Evolutionary conservation across 2,113 vertebrate species (phyloP).

Genomic region (Notiomystis cincta): DNA sequence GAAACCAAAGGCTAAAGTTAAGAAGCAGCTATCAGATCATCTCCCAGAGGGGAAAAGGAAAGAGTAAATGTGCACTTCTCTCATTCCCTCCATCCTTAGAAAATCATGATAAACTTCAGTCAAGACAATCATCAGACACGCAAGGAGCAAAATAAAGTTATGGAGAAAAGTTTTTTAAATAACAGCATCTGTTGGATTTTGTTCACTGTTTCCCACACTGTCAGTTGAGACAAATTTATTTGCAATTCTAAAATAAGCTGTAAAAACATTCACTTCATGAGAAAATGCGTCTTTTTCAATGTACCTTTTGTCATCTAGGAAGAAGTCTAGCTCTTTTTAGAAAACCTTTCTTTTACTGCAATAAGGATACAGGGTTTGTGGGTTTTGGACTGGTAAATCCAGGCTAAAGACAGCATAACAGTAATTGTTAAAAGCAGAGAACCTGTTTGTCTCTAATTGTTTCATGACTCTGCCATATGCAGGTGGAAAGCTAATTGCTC

Average conservation of each 20-base stretch:
- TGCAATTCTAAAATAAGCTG: background rate
- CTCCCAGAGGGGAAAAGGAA: background rate
- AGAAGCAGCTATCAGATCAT: background rate
- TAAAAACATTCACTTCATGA: background rate
- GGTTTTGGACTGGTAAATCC: background rate
- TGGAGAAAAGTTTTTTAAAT: background rate
- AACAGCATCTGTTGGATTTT: background rate
- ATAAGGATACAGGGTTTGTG: background rate
- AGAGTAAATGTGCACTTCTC: background rate
- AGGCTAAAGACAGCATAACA: background rate
- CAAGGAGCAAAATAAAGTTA: background rate
- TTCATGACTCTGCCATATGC: background rate
- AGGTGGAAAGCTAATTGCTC: background rate
- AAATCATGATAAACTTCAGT: background rate
- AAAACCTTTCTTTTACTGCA: background rate
- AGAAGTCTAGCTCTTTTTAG: background rate
- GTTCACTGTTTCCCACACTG: background rate
- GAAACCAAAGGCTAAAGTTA: background rate
- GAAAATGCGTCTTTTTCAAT: background rate
- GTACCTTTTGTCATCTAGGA: background rate
- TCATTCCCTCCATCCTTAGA: background rate
- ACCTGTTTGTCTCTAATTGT: background rate
- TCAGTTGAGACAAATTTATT: background rate
- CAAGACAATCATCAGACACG: background rate
- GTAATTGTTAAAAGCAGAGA: background rate